Evolutionary conservation across 2,888 invertebrate genomes (phyloP), one percentile per base, ranked within the genome.

Genomic region (Cephus runcator): DNA sequence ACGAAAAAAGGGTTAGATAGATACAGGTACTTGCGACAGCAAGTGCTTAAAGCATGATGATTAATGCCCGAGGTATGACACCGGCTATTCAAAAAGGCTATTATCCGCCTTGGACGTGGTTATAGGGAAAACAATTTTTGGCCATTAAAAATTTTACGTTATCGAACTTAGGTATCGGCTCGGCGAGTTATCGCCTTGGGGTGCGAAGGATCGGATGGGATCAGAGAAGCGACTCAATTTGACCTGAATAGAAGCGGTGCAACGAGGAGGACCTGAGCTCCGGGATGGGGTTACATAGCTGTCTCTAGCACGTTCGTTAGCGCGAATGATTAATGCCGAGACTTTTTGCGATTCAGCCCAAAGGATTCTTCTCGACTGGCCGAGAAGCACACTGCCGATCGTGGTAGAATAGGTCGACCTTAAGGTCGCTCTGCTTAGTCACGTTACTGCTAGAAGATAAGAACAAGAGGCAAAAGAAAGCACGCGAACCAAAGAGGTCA

Each of bases 91-190:
- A 56, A 1, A 56, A 56, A 56, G 56, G 23, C 56, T 15, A 56
- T 56, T 56, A 56, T 56, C 23, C 6, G 23, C 56, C 23, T 56
- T 23, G 56, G 56, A 23, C 56, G 56, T 23, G 23, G 23, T 9
- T 56, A 56, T 56, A 31, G 40, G 75, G 68, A 56, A 30, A 80
- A 79, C 80, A 79, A 79, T 80, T 76, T 80, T 76, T 76, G 56
- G 36, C 75, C 76, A 75, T 79, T 77, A 76, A 80, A 79, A 79
- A 79, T 78, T 73, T 56, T 2, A 56, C 56, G 56, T 56, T 56
- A 56, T 56, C 56, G 56, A 56, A 23, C 56, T 76, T 73, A n/a
- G 69, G 34, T 15, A 31, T 35, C 15, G 69, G 34, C 73, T 31
- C n/a, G 35, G 1, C 6, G 35, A 75, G 33, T 75, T 75, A 34